Conservation (phyloP, 1,140 invertebrate genomes). For the Drosophila pallidifrons region DNA sequence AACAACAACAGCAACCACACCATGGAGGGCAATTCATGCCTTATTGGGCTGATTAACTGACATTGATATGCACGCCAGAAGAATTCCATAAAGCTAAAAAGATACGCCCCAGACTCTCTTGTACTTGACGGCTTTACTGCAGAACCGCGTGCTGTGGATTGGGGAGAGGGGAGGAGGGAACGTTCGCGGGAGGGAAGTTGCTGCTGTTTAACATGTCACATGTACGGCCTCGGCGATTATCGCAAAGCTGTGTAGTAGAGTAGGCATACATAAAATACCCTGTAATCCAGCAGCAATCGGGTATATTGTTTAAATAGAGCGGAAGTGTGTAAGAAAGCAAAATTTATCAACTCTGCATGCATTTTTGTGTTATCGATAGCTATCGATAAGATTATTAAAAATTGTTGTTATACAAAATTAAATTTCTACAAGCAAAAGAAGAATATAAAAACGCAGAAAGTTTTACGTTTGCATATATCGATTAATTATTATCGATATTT, state of each 20-base stretch:
- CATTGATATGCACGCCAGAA: conserved; percentile 54
- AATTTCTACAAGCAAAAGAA: not conserved
- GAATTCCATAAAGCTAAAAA: conserved; percentile 50
- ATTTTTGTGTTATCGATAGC: not conserved
- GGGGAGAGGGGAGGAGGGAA: not conserved
- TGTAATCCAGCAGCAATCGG: not conserved
- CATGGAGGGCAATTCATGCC: conserved; percentile 23
- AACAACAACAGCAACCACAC: conserved; percentile 4
- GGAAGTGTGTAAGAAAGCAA: not conserved
- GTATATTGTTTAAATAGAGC: conserved; percentile 10
- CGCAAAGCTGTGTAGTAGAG: conserved; percentile 40
- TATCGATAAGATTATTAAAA: not conserved
- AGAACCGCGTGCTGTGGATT: too few species aligned
- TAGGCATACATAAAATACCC: conserved; percentile 19
- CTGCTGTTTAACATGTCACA: conserved; percentile 55
- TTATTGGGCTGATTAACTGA: conserved; percentile 62
- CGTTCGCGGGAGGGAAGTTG: conserved; percentile 5
- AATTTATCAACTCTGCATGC: not conserved
- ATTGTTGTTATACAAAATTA: not conserved
- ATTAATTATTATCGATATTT: too few species aligned
- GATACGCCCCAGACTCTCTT: conserved; percentile 35
- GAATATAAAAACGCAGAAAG: too few species aligned
- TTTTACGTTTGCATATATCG: too few species aligned
- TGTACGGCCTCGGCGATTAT: conserved; percentile 49
- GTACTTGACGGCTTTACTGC: conserved; percentile 31